Percentiles rank a stretch among this genome's conserved stretches.
Evolutionary conservation across 2,888 invertebrate genomes (phyloP).

Genomic region (Seira musarum): DNA sequence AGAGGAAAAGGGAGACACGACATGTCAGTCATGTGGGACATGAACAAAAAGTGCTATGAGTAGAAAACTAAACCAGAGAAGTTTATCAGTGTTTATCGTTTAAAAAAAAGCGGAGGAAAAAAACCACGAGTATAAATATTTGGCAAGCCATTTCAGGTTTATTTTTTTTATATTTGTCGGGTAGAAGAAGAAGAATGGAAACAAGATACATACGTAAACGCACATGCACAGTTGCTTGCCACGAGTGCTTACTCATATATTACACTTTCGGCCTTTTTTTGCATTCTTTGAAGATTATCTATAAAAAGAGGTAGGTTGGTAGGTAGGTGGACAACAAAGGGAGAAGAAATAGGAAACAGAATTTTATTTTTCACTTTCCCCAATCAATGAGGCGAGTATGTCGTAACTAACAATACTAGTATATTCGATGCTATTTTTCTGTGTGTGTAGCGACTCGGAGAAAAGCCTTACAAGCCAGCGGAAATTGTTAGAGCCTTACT

Average conservation of each 20-base stretch:
- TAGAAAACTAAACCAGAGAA: not conserved
- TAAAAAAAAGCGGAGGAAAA: no score
- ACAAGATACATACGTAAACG: no score
- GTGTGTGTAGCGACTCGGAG: slow-evolving; percentile 44
- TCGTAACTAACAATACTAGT: not conserved
- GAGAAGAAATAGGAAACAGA: not conserved
- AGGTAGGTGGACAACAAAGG: not conserved
- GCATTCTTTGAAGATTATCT: slow-evolving; percentile 11
- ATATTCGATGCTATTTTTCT: slow-evolving; percentile 19
- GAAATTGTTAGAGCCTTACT: slow-evolving; percentile 76
- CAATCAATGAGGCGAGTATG: not conserved
- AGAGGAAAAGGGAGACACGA: slow-evolving; percentile 29
- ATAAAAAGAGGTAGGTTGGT: not conserved
- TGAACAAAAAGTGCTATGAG: not conserved
- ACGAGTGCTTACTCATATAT: not conserved
- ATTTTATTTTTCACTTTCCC: slow-evolving; percentile 1
- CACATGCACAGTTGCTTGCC: no score
- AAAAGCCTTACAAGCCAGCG: slow-evolving; percentile 63
- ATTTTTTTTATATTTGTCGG: no score
- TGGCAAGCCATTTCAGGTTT: no score
- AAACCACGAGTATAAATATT: no score
- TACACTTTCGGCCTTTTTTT: not conserved
- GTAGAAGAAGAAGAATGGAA: no score
- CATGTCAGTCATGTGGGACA: slow-evolving; percentile 31
- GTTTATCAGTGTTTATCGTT: slow-evolving; percentile 28